phyloP scores from a whole-genome alignment of 2,797 vertebrate genomes.

The Simalia tracyae region DNA sequence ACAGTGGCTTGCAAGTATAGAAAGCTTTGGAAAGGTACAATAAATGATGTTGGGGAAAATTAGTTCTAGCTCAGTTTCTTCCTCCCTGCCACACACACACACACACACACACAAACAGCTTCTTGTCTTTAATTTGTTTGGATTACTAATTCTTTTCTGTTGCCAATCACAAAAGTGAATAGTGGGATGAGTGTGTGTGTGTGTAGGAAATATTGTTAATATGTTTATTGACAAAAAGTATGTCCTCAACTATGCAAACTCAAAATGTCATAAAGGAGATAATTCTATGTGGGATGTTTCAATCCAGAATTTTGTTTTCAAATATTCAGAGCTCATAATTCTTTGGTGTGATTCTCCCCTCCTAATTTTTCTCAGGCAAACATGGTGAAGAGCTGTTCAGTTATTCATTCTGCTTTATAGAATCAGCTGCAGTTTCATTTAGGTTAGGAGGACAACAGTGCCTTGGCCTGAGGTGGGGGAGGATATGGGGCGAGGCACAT shows the following conservation, averaged over 20 bases:
- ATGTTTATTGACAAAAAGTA: not conserved
- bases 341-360: not conserved
- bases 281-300: not conserved
- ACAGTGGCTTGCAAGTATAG: not conserved
- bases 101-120: not conserved
- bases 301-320: not conserved
- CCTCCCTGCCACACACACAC: not conserved
- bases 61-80: not conserved
- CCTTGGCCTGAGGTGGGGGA: not conserved
- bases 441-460: not conserved
- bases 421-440: not conserved
- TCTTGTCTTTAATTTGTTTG: not conserved
- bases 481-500: constrained; percentile 20
- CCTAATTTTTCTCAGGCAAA: not conserved
- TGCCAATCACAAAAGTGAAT: not conserved
- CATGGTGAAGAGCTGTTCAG: not conserved
- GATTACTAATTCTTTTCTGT: not conserved
- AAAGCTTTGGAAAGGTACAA: not conserved
- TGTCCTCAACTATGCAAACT: not conserved
- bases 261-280: not conserved
- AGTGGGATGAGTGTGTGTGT: not conserved
- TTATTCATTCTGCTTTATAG: not conserved
- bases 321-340: not conserved
- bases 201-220: not conserved
- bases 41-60: not conserved